Conservation (phyloP, 1,140 invertebrate species). For the Ceratosolen solmsi region DNA sequence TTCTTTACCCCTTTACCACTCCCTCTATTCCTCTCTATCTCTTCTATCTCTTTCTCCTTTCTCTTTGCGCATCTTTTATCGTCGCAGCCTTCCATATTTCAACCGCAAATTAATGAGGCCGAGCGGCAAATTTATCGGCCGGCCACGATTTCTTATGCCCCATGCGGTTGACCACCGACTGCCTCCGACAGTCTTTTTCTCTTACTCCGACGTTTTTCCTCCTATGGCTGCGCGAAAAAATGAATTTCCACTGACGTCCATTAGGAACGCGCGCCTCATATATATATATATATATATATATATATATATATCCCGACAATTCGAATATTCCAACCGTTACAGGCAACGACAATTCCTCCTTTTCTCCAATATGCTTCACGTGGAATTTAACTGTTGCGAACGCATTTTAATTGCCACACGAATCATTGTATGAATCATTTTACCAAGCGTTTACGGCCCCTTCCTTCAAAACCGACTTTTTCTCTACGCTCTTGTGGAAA, state of each 20-base stretch:
- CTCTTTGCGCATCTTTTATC: neutral
- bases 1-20: neutral
- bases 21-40: too few relatives aligned
- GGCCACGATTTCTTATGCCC: too few relatives aligned
- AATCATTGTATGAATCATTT: too few relatives aligned
- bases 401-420: constrained; percentile 6
- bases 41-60: neutral
- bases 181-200: too few relatives aligned
- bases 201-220: neutral
- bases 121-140: neutral
- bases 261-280: neutral
- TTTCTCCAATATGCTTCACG: too few relatives aligned
- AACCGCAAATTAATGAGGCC: constrained; percentile 24
- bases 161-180: neutral
- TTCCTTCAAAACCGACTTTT: neutral
- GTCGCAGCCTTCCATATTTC: neutral
- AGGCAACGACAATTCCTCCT: too few relatives aligned
- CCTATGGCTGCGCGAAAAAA: neutral
- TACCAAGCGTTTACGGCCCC: neutral
- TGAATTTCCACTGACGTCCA: neutral
- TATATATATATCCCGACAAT: too few relatives aligned
- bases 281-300: too few relatives aligned
- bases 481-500: neutral
- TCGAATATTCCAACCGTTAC: too few relatives aligned
- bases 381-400: too few relatives aligned